Evolutionary conservation across 2,113 vertebrate genomes (phyloP).

Genomic region (Tetraodon nigroviridis): DNA sequence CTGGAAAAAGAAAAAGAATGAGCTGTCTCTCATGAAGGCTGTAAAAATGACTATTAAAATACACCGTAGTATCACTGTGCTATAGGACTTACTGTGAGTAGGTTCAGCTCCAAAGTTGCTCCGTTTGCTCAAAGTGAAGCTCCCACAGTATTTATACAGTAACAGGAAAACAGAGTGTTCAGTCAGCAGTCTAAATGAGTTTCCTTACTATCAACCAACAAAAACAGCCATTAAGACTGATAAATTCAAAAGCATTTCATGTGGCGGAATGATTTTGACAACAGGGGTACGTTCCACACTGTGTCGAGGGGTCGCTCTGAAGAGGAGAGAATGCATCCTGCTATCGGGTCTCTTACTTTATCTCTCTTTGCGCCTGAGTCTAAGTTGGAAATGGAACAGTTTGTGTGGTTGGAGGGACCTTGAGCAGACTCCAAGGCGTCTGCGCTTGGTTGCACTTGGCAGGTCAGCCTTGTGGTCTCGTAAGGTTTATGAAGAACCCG

Average conservation of each 20-base stretch:
- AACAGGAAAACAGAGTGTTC: slow-evolving; percentile 47
- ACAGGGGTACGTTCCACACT: slow-evolving; percentile 8
- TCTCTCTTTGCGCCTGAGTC: slow-evolving; percentile 17
- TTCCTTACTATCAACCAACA: slow-evolving; percentile 31
- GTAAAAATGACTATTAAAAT: neutral
- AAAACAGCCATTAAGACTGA: slow-evolving; percentile 13
- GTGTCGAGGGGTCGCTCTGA: slow-evolving; percentile 16
- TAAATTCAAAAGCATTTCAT: neutral
- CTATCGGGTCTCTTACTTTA: slow-evolving; percentile 27
- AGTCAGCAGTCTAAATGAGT: slow-evolving; percentile 37
- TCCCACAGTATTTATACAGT: slow-evolving; percentile 48
- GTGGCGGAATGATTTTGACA: neutral
- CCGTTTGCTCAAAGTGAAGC: slow-evolving; percentile 50
- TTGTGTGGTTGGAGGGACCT: slow-evolving; percentile 61
- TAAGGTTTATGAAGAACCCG: slow-evolving; percentile 47
- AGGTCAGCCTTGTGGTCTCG: slow-evolving; percentile 51
- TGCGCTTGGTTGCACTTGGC: slow-evolving; percentile 62
- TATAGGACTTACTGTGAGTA: slow-evolving; percentile 57
- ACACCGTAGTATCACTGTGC: neutral
- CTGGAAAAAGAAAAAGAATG: slow-evolving; percentile 34
- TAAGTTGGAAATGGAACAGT: slow-evolving; percentile 51
- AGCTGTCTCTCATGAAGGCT: neutral
- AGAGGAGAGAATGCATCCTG: slow-evolving; percentile 27
- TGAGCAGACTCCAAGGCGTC: slow-evolving; percentile 66
- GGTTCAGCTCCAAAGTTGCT: slow-evolving; percentile 29